Evolutionary conservation across 1,140 invertebrate genomes (phyloP).

Genomic region (Orius insidiosus): DNA sequence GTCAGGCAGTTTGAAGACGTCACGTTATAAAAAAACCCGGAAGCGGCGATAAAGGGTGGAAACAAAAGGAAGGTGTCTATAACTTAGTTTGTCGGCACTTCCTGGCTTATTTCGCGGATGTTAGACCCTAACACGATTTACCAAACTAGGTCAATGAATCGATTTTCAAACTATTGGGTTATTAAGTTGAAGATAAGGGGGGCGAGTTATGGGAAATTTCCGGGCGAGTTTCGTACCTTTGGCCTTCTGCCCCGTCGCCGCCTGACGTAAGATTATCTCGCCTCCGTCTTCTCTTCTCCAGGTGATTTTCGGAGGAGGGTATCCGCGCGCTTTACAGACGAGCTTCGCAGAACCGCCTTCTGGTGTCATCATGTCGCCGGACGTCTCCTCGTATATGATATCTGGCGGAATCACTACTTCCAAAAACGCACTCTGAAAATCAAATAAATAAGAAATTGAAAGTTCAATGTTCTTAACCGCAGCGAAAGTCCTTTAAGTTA

Average conservation of each 20-base stretch:
- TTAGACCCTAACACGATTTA: not conserved
- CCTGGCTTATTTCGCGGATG: not conserved
- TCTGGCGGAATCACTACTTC: conserved; percentile 73
- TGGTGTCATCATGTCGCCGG: conserved; percentile 57
- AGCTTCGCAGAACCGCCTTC: conserved; percentile 57
- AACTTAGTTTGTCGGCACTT: conserved; percentile 2
- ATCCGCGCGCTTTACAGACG: conserved; percentile 54
- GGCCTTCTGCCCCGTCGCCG: conserved; percentile 22
- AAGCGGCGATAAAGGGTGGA: too few species aligned
- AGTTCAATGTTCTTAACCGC: too few species aligned
- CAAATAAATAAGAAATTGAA: not conserved
- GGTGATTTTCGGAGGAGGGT: conserved; percentile 62
- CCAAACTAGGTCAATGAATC: not conserved
- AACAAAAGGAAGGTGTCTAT: not conserved
- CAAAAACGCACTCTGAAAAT: conserved; percentile 42
- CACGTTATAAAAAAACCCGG: too few species aligned
- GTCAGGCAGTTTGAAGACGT: too few species aligned
- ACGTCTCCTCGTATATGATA: conserved; percentile 61
- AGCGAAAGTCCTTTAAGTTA: too few species aligned
- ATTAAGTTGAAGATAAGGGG: not conserved
- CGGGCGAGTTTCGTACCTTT: conserved; percentile 40
- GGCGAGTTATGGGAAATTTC: conserved; percentile 3
- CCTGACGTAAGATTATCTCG: conserved; percentile 46
- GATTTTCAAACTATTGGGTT: not conserved
- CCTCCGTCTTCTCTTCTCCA: conserved; percentile 73